Conservation (phyloP, 30 jellyfish, hydroid and myxozoan species). For the Phacellophora camtschatica region DNA sequence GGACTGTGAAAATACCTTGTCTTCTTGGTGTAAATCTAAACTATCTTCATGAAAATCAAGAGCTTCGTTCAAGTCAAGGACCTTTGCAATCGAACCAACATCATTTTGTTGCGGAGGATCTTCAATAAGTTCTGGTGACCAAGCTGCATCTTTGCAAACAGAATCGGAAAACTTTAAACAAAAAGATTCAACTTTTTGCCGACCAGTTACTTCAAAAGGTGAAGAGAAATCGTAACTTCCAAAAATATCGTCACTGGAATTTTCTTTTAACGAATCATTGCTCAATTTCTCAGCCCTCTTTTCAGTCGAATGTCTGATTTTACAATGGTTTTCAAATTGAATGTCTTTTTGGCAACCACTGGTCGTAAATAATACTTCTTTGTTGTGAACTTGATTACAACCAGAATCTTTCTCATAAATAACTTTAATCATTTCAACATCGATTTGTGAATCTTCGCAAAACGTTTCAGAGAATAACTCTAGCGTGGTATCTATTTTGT, state of each 20-base stretch:
- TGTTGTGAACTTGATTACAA: background rate
- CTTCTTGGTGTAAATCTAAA: too few species aligned
- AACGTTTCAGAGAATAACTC: constrained; percentile 26
- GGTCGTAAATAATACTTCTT: background rate
- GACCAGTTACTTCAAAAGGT: background rate
- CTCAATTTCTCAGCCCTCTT: background rate
- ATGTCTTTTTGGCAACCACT: background rate
- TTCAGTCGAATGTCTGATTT: background rate
- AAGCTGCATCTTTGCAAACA: background rate
- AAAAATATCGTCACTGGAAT: background rate
- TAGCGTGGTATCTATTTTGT: constrained; percentile 5
- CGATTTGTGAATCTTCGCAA: constrained; percentile 7
- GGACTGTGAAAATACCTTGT: too few species aligned
- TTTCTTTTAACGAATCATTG: background rate
- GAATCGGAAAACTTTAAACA: constrained; percentile 36
- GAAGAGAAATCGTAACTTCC: background rate
- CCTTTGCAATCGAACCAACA: background rate
- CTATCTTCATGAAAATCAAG: background rate
- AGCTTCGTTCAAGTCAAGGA: background rate
- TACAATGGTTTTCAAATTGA: background rate
- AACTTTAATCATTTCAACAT: background rate
- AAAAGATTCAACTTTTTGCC: background rate
- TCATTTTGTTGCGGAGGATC: background rate
- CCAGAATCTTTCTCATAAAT: background rate
- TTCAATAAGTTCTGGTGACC: background rate